Conservation (phyloP, 2,888 invertebrate genomes). For the Orthosia gothica region DNA sequence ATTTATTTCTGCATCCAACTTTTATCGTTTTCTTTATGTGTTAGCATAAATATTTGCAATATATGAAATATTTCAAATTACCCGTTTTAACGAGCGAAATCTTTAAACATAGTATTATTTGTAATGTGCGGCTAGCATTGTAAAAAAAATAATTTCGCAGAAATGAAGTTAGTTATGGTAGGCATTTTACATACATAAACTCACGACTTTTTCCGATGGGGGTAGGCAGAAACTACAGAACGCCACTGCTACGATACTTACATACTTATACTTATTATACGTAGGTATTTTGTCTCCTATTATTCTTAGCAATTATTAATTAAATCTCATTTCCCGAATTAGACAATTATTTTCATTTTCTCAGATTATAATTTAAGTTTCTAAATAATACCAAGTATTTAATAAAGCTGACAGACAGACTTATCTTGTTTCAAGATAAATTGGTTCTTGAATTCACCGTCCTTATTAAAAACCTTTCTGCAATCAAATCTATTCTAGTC, state of each 20-base stretch:
- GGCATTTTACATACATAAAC: too few species aligned
- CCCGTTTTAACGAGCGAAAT: background rate
- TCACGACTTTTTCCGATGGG: too few species aligned
- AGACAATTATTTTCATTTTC: background rate
- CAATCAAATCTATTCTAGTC: background rate
- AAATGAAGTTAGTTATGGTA: background rate
- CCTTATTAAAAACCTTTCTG: background rate
- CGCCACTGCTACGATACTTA: too few species aligned
- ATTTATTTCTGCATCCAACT: constrained; percentile 1
- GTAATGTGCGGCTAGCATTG: too few species aligned
- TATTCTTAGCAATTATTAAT: background rate
- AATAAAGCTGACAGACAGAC: background rate
- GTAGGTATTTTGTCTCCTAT: background rate
- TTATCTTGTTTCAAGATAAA: background rate
- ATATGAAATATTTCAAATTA: background rate
- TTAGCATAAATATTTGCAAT: background rate
- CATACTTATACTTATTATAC: too few species aligned
- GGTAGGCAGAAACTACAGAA: too few species aligned
- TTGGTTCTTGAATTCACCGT: background rate
- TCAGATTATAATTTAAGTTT: constrained; percentile 1
- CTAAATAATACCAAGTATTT: background rate
- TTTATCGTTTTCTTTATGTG: constrained; percentile 7
- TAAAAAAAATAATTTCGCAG: background rate
- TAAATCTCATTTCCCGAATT: background rate
- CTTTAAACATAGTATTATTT: too few species aligned